Conservation (phyloP, 2,888 invertebrate genomes). For the Eupithecia insigniata region DNA sequence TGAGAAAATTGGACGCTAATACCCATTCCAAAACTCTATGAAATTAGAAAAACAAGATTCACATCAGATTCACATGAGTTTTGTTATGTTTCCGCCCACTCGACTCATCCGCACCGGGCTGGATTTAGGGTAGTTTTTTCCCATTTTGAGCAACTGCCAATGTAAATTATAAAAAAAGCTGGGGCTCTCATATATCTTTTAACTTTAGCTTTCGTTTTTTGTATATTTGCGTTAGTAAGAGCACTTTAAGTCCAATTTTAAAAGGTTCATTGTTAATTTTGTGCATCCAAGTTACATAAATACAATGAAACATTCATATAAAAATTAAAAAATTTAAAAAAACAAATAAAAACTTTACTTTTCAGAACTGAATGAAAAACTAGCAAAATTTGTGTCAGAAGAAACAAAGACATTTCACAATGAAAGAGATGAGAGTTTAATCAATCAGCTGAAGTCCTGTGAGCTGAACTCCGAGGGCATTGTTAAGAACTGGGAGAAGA, state of each 20-base stretch:
- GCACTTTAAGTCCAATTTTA: too few species aligned
- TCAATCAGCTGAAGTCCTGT: slow-evolving; percentile 85
- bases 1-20: background rate
- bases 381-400: slow-evolving; percentile 86
- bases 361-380: slow-evolving; percentile 84
- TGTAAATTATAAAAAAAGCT: background rate
- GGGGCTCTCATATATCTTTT: too few species aligned
- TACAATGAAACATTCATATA: too few species aligned
- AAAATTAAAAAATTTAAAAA: too few species aligned
- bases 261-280: too few species aligned
- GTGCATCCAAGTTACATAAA: too few species aligned
- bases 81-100: background rate
- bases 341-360: too few species aligned
- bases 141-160: background rate
- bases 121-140: background rate
- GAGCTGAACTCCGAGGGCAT: slow-evolving; percentile 89
- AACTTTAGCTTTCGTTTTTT: too few species aligned
- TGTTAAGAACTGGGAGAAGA: slow-evolving; percentile 91
- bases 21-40: background rate
- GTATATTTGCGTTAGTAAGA: background rate
- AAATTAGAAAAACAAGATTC: background rate
- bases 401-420: slow-evolving; percentile 88
- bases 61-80: background rate
- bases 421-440: slow-evolving; percentile 85
- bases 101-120: background rate